phyloP scores from a whole-genome alignment of 92 coral and sea anemone genomes.

The Zoanthus gigantus region DNA sequence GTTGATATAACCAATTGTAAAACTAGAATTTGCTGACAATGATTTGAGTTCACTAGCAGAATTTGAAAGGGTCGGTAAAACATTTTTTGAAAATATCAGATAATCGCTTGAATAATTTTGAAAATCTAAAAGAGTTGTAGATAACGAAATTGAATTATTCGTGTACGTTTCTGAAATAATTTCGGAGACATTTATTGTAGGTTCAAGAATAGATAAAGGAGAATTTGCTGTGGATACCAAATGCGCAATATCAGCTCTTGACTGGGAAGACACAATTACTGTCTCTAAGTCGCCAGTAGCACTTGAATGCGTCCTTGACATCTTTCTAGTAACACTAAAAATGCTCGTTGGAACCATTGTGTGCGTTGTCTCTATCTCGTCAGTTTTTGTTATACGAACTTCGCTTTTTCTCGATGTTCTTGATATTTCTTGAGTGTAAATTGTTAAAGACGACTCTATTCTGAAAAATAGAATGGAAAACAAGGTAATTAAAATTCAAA shows the following conservation, averaged over 20 bases:
- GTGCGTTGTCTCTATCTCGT: no score
- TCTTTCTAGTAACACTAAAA: background rate
- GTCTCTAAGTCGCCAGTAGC: background rate
- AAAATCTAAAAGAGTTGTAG: background rate
- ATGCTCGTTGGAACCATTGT: slow-evolving; percentile 21
- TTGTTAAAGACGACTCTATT: no score
- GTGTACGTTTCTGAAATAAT: background rate
- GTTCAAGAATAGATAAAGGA: background rate
- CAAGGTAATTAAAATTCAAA: no score
- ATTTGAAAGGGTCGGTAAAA: background rate
- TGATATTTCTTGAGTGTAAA: no score
- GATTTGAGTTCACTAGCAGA: background rate
- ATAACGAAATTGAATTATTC: background rate
- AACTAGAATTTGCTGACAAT: background rate
- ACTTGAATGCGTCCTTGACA: background rate
- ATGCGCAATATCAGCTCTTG: background rate
- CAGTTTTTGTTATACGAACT: no score
- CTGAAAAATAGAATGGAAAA: no score
- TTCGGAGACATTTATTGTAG: background rate
- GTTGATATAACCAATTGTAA: background rate
- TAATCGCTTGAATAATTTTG: background rate
- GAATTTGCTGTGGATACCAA: background rate
- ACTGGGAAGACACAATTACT: background rate
- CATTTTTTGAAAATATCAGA: background rate
- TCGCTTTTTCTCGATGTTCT: no score